Evolutionary conservation across 1,140 invertebrate species (phyloP).

Genomic region (Drosophila nikananu): DNA sequence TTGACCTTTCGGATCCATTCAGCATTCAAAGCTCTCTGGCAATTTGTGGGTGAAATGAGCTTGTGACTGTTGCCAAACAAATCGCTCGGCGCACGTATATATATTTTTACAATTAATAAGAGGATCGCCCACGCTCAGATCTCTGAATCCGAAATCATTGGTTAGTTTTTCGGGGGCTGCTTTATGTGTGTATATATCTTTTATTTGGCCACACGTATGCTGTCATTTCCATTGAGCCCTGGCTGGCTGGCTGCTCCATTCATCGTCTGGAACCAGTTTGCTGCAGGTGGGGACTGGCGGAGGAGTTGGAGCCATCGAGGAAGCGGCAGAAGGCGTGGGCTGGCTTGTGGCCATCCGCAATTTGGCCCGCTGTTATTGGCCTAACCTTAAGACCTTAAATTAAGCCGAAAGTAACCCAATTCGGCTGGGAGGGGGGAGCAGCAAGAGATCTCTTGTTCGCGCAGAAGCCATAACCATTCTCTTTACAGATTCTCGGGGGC

Average conservation of each 20-base stretch:
- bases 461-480: conserved; percentile 50
- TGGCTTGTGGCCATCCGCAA: conserved; percentile 71
- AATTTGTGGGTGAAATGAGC: conserved; percentile 53
- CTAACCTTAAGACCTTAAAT: conserved; percentile 73
- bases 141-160: conserved; percentile 40
- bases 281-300: conserved; percentile 16
- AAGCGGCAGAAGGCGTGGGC: conserved; percentile 69
- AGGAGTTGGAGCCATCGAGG: conserved; percentile 9
- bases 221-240: conserved; percentile 66
- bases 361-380: conserved; percentile 53
- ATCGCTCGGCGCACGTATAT: conserved; percentile 24
- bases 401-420: conserved; percentile 78
- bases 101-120: conserved; percentile 71
- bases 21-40: conserved; percentile 29
- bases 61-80: conserved; percentile 40
- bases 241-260: conserved; percentile 39
- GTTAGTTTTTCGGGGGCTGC: conserved; percentile 22
- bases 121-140: conserved; percentile 55
- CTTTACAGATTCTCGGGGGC: conserved; percentile 26
- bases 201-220: conserved; percentile 72
- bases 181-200: conserved; percentile 26
- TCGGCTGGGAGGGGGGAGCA: conserved; percentile 36
- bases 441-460: conserved; percentile 37
- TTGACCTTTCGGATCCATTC: conserved; percentile 72
- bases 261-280: conserved; percentile 65